Conservation (phyloP, 2,797 vertebrate genomes). For the Graptemys geographica region DNA sequence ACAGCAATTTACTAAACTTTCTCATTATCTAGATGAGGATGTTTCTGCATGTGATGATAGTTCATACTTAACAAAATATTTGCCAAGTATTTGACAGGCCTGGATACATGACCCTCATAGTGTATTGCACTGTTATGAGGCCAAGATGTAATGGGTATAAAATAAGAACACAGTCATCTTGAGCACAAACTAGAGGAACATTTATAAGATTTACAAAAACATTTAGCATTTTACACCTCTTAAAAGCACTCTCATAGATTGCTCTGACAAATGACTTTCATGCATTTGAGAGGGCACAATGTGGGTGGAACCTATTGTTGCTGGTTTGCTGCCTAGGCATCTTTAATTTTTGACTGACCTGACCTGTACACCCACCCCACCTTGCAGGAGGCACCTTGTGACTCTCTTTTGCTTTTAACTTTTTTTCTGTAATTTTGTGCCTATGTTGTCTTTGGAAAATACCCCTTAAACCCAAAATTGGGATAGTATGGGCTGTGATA, state of each 20-base stretch:
- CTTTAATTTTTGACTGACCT: neutral
- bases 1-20: neutral
- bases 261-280: neutral
- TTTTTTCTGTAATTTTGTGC: neutral
- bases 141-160: neutral
- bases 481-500: neutral
- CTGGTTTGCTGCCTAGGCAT: fast-evolving
- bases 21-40: neutral
- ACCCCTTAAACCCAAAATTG: neutral
- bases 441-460: neutral
- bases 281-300: neutral
- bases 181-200: neutral
- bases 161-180: neutral
- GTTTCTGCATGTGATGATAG: neutral
- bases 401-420: neutral
- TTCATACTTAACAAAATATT: constrained; percentile 9
- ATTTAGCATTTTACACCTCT: neutral
- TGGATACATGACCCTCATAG: neutral
- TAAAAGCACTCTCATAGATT: fast-evolving
- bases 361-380: neutral
- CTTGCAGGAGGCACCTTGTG: fast-evolving
- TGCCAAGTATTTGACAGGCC: neutral
- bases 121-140: neutral
- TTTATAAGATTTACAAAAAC: neutral
- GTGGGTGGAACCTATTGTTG: neutral